These are phyloP conservation scores for Kryptopterus vitreolus DNA, from an alignment of 2,797 vertebrate genomes.

Conservation along the genomic window DNA sequence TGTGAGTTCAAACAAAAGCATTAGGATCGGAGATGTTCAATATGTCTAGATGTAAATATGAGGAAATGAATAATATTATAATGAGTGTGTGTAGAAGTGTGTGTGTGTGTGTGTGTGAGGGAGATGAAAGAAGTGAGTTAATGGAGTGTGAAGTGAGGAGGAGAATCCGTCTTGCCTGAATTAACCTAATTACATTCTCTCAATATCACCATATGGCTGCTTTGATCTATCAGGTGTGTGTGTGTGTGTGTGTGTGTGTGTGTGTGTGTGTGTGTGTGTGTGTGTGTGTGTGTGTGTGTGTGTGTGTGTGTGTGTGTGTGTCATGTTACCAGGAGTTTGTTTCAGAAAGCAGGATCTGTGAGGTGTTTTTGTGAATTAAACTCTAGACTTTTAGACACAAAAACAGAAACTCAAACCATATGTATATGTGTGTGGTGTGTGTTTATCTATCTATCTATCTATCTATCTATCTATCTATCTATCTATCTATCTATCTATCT, in stretches of 20 bases:
- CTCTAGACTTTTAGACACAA: no score
- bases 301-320: neutral
- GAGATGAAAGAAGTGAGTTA: conserved; percentile 42
- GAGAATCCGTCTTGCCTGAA: conserved; percentile 37
- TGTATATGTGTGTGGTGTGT: no score
- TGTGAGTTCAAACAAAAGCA: no score
- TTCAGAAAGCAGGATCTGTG: conserved; percentile 16
- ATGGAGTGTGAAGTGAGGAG: conserved; percentile 38
- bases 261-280: conserved; percentile 5
- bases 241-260: conserved; percentile 1
- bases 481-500: no score
- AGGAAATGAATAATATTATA: no score
- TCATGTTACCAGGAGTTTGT: neutral
- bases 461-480: no score
- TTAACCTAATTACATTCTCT: conserved; percentile 53
- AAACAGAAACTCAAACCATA: neutral
- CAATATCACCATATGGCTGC: conserved; percentile 52
- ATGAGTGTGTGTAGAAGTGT: neutral
- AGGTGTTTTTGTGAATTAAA: conserved; percentile 6
- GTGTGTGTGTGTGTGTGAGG: neutral
- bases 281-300: neutral
- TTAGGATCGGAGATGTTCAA: no score
- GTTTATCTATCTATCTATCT: no score
- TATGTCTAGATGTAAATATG: no score
- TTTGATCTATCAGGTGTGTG: conserved; percentile 44